Percentiles rank a stretch among this genome's conserved stretches.
Conservation (phyloP, 2,113 vertebrate species). For the Engystomops pustulosus region DNA sequence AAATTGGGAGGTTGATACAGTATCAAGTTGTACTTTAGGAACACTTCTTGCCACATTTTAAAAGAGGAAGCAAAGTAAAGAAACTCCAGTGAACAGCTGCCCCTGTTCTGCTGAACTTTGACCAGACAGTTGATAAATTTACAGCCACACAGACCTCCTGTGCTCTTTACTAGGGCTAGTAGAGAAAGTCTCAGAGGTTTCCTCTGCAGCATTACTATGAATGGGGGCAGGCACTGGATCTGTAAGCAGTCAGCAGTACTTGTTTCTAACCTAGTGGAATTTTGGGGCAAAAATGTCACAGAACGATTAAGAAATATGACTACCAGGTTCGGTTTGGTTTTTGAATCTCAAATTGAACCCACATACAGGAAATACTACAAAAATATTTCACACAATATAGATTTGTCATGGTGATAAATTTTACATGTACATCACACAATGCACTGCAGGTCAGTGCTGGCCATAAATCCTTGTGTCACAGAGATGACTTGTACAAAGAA, state of each 20-base stretch:
- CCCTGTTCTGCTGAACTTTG: not conserved
- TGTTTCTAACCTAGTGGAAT: not conserved
- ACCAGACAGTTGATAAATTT: not conserved
- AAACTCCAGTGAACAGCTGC: not conserved
- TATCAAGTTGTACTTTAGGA: no score
- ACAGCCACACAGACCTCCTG: not conserved
- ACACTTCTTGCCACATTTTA: no score
- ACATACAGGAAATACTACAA: not conserved
- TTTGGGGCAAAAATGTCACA: not conserved
- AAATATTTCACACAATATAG: conserved; percentile 1
- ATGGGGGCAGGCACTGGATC: no score
- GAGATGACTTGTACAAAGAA: not conserved
- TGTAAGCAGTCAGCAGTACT: no score
- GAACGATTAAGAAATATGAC: not conserved
- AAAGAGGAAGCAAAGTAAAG: not conserved
- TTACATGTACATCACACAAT: not conserved
- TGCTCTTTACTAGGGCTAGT: not conserved
- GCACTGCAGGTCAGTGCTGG: not conserved
- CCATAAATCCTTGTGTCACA: not conserved
- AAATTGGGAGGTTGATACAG: no score
- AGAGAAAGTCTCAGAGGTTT: no score
- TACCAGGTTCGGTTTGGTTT: no score
- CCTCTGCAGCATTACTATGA: no score
- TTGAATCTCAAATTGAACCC: not conserved
- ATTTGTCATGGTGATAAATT: not conserved